A percentile compares a stretch with the other conserved stretches of the same genome.
These are phyloP conservation scores for Decapterus maruadsi DNA, from an alignment of 2,797 vertebrate genomes.

Conservation along the genomic window DNA sequence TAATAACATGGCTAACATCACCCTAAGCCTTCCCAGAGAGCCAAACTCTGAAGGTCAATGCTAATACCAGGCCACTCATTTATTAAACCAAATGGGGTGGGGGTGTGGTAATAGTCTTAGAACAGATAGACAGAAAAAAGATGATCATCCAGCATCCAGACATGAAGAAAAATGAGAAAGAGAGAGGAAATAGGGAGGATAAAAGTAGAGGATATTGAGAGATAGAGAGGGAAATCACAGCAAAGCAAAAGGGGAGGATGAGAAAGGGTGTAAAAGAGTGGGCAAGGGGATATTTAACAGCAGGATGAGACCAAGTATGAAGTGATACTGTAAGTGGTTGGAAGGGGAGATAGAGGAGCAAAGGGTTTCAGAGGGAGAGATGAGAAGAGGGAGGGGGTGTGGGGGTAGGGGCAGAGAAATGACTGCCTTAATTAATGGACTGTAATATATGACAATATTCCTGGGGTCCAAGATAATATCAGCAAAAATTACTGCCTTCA, in stretches of 20 bases:
- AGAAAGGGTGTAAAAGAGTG: constrained; percentile 14
- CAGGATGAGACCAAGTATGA: constrained; percentile 35
- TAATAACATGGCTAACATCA: constrained; percentile 74
- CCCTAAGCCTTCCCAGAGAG: constrained; percentile 65
- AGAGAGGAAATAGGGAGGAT: constrained; percentile 1
- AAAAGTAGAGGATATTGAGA: constrained; percentile 9
- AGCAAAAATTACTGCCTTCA: constrained; percentile 70
- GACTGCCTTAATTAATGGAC: constrained; percentile 77
- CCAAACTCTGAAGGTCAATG: constrained; percentile 76
- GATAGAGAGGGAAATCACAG: neutral
- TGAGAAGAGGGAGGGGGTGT: constrained; percentile 33
- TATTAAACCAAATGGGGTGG: constrained; percentile 60
- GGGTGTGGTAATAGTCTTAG: neutral
- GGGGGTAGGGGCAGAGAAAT: constrained; percentile 40
- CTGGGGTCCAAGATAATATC: constrained; percentile 79
- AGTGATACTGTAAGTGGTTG: constrained; percentile 36
- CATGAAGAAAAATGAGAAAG: constrained; percentile 17
- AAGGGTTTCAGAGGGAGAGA: constrained; percentile 58
- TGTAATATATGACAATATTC: constrained; percentile 76
- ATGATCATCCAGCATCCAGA: neutral
- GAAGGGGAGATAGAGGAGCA: constrained; percentile 46
- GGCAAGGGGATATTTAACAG: constrained; percentile 41
- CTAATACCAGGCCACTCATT: constrained; percentile 66
- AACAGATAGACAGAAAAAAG: constrained; percentile 36
- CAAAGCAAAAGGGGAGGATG: constrained; percentile 23